These are phyloP conservation scores for Notarius lentiginosus DNA, from an alignment of 2,113 vertebrate species.

Conservation along the genomic window DNA sequence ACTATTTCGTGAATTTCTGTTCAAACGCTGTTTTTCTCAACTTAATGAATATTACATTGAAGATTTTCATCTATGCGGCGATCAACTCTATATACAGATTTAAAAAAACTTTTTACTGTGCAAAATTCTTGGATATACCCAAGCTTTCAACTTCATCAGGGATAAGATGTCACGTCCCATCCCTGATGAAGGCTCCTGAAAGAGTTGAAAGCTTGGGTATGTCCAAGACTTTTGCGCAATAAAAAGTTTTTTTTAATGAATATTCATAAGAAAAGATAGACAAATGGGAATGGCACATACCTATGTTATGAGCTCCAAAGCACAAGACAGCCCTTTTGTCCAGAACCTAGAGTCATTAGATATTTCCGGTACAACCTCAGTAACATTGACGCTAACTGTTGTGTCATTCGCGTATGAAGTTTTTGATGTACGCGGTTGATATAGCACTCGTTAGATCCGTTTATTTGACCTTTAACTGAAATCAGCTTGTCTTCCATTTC, in stretches of 20 bases:
- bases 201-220: too few species aligned
- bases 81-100: too few species aligned
- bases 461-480: background rate
- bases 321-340: background rate
- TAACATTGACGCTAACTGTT: background rate
- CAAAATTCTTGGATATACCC: too few species aligned
- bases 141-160: too few species aligned
- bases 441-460: background rate
- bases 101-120: too few species aligned
- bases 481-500: background rate
- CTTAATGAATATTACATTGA: background rate
- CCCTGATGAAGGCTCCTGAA: too few species aligned
- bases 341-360: background rate
- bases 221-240: too few species aligned
- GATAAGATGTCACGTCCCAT: too few species aligned
- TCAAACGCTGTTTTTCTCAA: background rate
- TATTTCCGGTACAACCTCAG: background rate
- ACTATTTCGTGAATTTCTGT: background rate
- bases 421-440: background rate
- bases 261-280: too few species aligned
- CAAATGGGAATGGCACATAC: background rate
- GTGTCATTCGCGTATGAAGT: background rate
- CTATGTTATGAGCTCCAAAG: background rate
- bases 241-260: background rate
- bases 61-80: too few species aligned